These are phyloP conservation scores for Desmophyllum pertusum DNA, from an alignment of 92 coral and sea anemone genomes.

Conservation along the genomic window DNA sequence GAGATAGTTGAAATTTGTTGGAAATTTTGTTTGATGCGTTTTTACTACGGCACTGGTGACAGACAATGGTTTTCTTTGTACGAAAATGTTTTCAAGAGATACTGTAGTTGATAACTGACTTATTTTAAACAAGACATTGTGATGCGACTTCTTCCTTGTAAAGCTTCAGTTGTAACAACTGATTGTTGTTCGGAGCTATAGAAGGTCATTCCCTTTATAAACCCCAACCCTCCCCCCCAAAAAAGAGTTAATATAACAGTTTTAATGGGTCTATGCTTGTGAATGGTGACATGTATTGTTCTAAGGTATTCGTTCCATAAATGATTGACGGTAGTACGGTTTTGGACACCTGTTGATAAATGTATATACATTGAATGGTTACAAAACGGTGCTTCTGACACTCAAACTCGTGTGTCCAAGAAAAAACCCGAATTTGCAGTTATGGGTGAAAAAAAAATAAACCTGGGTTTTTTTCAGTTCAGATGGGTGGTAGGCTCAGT, in stretches of 20 bases:
- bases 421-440: too few relatives aligned
- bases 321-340: neutral
- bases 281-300: neutral
- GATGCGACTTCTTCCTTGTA: neutral
- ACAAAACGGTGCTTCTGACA: neutral
- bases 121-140: neutral
- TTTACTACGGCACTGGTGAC: neutral
- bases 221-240: neutral
- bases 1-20: conserved; percentile 15
- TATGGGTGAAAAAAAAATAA: neutral
- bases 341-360: neutral
- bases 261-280: neutral
- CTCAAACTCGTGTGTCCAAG: neutral
- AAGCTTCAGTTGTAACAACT: neutral
- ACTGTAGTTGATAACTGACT: neutral
- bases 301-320: neutral
- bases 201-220: neutral
- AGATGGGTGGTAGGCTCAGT: neutral
- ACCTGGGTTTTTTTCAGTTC: neutral
- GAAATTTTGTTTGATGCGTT: conserved; percentile 21
- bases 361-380: neutral
- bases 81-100: conserved; percentile 12
- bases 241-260: neutral
- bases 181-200: neutral
- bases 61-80: conserved; percentile 28